Conservation (phyloP, 2,888 invertebrate genomes). For the Andrena minutula region DNA sequence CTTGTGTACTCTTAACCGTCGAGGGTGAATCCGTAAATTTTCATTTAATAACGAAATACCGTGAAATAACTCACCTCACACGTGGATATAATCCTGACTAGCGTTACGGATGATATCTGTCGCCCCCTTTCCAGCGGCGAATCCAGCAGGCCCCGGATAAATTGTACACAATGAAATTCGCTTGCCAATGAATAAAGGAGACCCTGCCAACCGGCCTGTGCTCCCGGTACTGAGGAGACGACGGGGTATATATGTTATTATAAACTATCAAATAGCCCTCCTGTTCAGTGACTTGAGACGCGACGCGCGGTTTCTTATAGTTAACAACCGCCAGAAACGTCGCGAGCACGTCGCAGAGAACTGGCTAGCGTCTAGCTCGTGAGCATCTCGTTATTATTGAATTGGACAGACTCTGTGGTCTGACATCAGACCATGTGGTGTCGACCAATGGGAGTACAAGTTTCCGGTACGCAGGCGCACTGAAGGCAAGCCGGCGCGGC, state of each 20-base stretch:
- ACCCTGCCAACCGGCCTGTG: conserved; percentile 27
- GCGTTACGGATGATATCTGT: conserved; percentile 2
- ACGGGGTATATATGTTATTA: conserved; percentile 35
- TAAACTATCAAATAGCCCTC: conserved; percentile 23
- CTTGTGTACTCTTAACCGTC: not conserved
- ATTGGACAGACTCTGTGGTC: conserved; percentile 88
- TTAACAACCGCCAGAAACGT: conserved; percentile 40
- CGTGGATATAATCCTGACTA: conserved; percentile 74
- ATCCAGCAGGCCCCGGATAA: not conserved
- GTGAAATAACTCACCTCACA: conserved; percentile 68
- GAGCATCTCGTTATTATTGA: conserved; percentile 84
- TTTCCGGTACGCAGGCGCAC: conserved; percentile 81
- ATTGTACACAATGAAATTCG: conserved; percentile 30
- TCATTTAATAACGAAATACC: not conserved
- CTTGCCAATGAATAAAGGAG: conserved; percentile 18
- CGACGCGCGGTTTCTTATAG: conserved; percentile 36
- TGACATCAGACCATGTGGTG: conserved; percentile 91
- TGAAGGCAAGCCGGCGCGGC: conserved; percentile 46
- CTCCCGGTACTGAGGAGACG: conserved; percentile 14
- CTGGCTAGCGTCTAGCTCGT: conserved; percentile 75
- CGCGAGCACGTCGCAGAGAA: conserved; percentile 63
- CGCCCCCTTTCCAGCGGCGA: not conserved
- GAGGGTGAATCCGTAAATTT: not conserved
- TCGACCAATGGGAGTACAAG: conserved; percentile 87
- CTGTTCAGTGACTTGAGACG: conserved; percentile 21